Conservation (phyloP, 2,888 invertebrate genomes). For the Chorisops tibialis region DNA sequence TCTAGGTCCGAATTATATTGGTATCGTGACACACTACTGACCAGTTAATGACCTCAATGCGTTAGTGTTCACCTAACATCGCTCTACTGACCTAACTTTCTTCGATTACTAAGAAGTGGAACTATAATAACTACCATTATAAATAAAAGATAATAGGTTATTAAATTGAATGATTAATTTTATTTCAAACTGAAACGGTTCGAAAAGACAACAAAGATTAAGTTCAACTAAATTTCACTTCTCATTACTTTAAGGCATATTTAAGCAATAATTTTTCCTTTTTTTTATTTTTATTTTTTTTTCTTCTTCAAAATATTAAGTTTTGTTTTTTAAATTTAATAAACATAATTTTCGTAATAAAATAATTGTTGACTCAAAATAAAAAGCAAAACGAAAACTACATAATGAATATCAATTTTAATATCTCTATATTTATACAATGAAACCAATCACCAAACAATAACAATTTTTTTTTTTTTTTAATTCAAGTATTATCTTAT, state of each 20-base stretch:
- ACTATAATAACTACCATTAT: too few species aligned
- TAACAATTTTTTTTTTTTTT: constrained; percentile 13
- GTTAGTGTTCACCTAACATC: too few species aligned
- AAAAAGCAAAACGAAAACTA: background rate
- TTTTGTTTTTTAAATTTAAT: background rate
- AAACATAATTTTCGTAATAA: background rate
- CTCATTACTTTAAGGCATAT: constrained; percentile 23
- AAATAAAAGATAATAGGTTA: too few species aligned
- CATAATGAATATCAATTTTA: background rate
- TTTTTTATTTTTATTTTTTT: background rate
- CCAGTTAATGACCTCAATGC: too few species aligned
- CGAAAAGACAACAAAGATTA: constrained; percentile 27
- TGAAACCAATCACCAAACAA: constrained; percentile 23
- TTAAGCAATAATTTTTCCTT: constrained; percentile 19
- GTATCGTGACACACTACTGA: too few species aligned
- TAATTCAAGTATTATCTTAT: background rate
- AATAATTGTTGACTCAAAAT: background rate
- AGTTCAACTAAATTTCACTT: constrained; percentile 19
- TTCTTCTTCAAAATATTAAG: background rate
- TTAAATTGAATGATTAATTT: constrained; percentile 22
- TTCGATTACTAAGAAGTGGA: too few species aligned
- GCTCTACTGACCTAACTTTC: too few species aligned
- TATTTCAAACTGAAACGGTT: constrained; percentile 26
- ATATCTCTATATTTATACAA: constrained; percentile 13
- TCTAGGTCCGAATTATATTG: too few species aligned